These are phyloP conservation scores for Cettia cetti DNA, from an alignment of 2,113 vertebrate species.

Conservation along the genomic window DNA sequence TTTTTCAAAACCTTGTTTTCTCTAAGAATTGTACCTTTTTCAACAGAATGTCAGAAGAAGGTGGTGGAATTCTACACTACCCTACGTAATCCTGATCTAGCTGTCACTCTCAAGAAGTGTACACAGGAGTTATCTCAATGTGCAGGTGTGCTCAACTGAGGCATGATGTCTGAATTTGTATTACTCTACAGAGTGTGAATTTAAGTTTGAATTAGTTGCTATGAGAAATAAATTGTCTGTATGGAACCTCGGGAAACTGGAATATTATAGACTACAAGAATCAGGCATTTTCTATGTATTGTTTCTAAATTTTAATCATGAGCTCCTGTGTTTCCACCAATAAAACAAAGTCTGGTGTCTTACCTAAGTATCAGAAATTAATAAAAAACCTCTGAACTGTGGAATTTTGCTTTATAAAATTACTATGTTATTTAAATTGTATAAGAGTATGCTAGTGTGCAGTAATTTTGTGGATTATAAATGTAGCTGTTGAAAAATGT, in stretches of 20 bases:
- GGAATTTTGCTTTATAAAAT: background rate
- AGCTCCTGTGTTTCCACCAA: background rate
- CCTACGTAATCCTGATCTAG: background rate
- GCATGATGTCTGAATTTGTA: conserved; percentile 36
- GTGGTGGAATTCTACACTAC: background rate
- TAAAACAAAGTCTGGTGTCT: background rate
- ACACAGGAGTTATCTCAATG: conserved; percentile 19
- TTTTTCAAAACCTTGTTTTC: background rate
- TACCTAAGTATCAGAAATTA: background rate
- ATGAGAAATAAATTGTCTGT: conserved; percentile 37
- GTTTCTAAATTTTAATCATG: background rate
- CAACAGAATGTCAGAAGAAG: background rate
- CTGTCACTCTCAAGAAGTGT: background rate
- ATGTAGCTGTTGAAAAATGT: background rate
- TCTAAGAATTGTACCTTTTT: background rate
- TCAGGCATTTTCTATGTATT: background rate
- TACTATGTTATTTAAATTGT: background rate
- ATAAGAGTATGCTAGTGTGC: background rate
- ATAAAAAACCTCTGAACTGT: background rate
- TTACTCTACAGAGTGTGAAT: conserved; percentile 9
- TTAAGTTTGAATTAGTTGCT: conserved; percentile 64
- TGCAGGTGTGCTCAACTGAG: conserved; percentile 44
- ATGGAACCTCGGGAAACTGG: conserved; percentile 23
- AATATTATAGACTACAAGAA: background rate
- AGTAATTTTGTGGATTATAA: background rate